Evolutionary conservation across 1,140 invertebrate species (phyloP).

Genomic region (Cotesia vestalis): DNA sequence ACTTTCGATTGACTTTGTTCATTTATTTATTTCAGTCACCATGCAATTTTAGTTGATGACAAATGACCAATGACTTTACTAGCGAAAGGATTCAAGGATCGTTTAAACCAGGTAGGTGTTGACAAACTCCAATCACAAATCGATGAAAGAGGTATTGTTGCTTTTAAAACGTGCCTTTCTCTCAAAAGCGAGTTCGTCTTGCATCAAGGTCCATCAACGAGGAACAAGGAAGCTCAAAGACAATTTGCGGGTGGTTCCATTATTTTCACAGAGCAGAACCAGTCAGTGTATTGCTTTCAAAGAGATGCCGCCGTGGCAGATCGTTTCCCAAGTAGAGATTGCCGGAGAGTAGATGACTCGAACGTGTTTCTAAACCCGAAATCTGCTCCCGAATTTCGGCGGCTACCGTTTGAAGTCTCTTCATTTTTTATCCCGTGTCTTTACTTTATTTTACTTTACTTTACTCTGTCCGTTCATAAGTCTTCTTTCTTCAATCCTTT

Average conservation of each 20-base stretch:
- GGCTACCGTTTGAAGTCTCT: slow-evolving; percentile 20
- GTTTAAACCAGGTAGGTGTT: too few species aligned
- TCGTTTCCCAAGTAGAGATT: background rate
- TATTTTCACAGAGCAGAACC: slow-evolving; percentile 12
- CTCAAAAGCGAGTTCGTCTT: too few species aligned
- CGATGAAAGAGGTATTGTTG: slow-evolving; percentile 9
- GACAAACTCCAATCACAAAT: too few species aligned
- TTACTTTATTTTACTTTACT: background rate
- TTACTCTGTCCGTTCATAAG: too few species aligned
- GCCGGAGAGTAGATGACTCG: background rate
- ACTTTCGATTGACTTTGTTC: too few species aligned
- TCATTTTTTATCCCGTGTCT: background rate
- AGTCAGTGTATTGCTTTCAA: background rate
- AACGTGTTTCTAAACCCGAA: slow-evolving; percentile 16
- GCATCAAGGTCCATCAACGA: too few species aligned
- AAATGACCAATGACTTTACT: too few species aligned
- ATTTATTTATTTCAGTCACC: too few species aligned
- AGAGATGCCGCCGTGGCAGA: slow-evolving; percentile 14
- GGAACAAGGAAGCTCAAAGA: background rate
- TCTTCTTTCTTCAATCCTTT: too few species aligned
- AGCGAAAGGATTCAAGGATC: too few species aligned
- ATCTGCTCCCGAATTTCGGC: slow-evolving; percentile 1
- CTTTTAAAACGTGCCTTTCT: background rate
- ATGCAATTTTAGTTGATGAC: too few species aligned
- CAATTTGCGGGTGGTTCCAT: slow-evolving; percentile 23